A percentile compares a stretch with the other conserved stretches of the same genome.
phyloP scores from a whole-genome alignment of 2,113 vertebrate species.

The Laticauda laticaudata region DNA sequence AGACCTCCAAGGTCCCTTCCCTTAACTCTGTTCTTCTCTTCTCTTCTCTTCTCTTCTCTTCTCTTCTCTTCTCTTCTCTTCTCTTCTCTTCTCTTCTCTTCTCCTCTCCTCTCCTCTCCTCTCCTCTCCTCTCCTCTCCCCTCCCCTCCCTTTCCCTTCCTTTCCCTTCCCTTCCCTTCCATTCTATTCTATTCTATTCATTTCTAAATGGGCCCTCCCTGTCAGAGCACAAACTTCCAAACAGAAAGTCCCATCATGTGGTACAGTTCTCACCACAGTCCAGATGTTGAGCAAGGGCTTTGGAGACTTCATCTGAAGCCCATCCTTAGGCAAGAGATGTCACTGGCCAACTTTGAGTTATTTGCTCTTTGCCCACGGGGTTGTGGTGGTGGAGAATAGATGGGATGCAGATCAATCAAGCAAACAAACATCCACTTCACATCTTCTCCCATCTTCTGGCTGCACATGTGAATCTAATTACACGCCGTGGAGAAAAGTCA shows the following conservation, averaged over 20 bases:
- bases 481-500: neutral
- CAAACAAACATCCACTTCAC: neutral
- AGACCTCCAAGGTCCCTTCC: too few species aligned
- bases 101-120: fast-evolving
- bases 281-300: neutral
- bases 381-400: neutral
- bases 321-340: neutral
- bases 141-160: too few species aligned
- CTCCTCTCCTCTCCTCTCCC: too few species aligned
- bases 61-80: too few species aligned
- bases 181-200: too few species aligned
- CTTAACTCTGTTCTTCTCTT: too few species aligned
- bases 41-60: too few species aligned
- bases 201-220: neutral
- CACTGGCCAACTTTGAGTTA: neutral
- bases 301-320: neutral
- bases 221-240: neutral
- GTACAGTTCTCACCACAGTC: neutral
- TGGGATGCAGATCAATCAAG: neutral
- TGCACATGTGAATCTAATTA: neutral
- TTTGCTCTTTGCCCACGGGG: neutral
- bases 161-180: too few species aligned
- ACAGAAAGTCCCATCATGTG: neutral
- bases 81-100: too few species aligned
- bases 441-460: neutral